Evolutionary conservation across 1,140 invertebrate genomes (phyloP), one percentile per base, ranked within the genome.

Genomic region (Diabrotica undecimpunctata): DNA sequence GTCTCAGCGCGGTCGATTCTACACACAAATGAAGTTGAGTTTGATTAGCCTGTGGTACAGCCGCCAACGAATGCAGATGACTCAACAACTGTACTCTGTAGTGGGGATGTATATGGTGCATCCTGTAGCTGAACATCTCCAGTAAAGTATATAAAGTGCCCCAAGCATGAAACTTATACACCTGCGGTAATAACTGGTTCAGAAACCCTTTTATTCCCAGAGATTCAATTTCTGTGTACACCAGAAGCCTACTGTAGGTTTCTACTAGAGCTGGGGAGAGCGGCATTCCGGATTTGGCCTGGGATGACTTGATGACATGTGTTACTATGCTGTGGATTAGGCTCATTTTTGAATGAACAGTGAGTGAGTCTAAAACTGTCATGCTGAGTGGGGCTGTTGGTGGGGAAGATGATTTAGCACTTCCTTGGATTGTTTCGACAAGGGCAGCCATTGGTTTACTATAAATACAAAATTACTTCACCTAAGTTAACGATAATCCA

Each of bases 151-250:
- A 95, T 6, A 98, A 82, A 57, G 95, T 97, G 37, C 93, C 93
- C 94, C 95, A 96, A 0, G 94, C 93, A 70, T 96, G 93, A 36
- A 89, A 91, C 77, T 95, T 95, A 69, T 95, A 95, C 13, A 96
- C 95, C 50, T 88, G 90, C 1, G 94, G 93, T 60, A 97, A 79
- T 6, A 97, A 80, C 80, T 96, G 93, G 78, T 93, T 92, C 66
- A 97, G 94, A 78, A 98, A 97, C 53, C 93, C 94, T 84, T 98
- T 98, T 54, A 98, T 97, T 36, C 96, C 95, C 7, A 98, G 83
- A 50, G 94, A 96, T 80, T 98, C 96, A 60, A 97, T 97, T 84
- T 98, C 96, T 35, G 94, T 96, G 71, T 98, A 98, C 0, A 98
- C 95, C 13, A 98, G 79, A 39, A 98, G 80, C 52, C 92, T 92